phyloP scores from a whole-genome alignment of 2,797 vertebrate species.

The Xenops minutus region DNA sequence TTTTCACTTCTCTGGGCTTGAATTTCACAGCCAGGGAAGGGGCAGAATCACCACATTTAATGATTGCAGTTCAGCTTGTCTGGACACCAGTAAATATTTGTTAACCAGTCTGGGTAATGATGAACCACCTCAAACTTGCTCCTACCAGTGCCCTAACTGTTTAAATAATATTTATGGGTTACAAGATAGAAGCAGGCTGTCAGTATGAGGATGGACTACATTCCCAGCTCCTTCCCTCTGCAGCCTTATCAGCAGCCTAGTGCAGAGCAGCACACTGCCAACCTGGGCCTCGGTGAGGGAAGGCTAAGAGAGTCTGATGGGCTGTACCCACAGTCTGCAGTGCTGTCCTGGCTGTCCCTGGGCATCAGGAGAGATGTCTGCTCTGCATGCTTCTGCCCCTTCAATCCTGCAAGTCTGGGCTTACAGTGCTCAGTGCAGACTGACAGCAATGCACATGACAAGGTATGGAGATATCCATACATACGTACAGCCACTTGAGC shows the following conservation, averaged over 20 bases:
- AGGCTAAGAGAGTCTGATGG: neutral
- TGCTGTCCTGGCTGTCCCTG: neutral
- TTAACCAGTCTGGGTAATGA: neutral
- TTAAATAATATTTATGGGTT: neutral
- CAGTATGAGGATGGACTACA: neutral
- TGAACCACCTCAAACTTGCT: neutral
- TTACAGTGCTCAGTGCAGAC: neutral
- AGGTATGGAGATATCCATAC: fast-evolving
- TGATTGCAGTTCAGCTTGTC: neutral
- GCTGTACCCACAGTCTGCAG: neutral
- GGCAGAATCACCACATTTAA: neutral
- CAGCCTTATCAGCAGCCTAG: neutral
- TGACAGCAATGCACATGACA: fast-evolving
- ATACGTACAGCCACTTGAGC: fast-evolving
- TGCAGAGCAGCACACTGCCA: neutral
- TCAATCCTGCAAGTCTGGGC: neutral
- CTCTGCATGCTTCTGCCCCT: neutral
- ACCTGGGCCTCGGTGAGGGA: fast-evolving
- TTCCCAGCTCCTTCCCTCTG: neutral
- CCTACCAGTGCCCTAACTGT: neutral
- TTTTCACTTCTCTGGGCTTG: neutral
- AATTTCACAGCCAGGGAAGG: neutral
- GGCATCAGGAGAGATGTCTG: fast-evolving
- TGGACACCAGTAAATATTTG: neutral
- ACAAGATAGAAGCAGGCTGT: neutral